Conservation (phyloP, 2,797 vertebrate genomes). For the Arctocebus calabarensis region DNA sequence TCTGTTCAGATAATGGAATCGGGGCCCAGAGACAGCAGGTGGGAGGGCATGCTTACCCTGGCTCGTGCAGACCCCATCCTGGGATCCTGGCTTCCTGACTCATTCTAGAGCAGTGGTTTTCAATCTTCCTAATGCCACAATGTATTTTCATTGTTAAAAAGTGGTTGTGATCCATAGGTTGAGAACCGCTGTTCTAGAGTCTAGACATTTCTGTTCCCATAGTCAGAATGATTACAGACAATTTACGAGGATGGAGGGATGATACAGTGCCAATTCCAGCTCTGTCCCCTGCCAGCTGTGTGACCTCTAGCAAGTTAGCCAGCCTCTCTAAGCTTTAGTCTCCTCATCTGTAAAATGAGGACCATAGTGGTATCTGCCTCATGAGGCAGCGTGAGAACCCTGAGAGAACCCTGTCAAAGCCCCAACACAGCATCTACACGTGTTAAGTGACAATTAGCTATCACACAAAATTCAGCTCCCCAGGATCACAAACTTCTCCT, state of each 20-base stretch:
- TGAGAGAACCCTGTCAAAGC: not conserved
- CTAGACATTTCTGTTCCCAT: not conserved
- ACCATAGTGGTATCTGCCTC: not conserved
- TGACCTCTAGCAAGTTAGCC: not conserved
- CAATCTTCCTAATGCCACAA: too few relatives aligned
- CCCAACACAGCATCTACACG: not conserved
- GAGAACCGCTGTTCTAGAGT: too few relatives aligned
- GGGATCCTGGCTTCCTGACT: not conserved
- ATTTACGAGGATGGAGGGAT: not conserved
- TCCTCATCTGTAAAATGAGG: not conserved
- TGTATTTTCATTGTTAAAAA: too few relatives aligned
- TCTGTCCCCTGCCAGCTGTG: not conserved
- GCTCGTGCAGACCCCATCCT: not conserved
- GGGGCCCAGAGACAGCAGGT: not conserved
- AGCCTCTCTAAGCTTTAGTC: not conserved
- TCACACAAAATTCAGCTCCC: not conserved
- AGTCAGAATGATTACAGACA: not conserved
- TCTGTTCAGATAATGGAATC: not conserved
- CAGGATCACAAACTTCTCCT: not conserved
- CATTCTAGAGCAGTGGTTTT: too few relatives aligned
- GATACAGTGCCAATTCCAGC: not conserved
- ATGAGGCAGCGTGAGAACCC: not conserved
- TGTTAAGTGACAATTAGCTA: constrained; percentile 26
- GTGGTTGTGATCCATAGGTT: too few relatives aligned
- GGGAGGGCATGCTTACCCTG: not conserved